Evolutionary conservation across 1,140 invertebrate species (phyloP), one percentile per base, ranked within the genome.

Genomic region (Tetragonula clypearis): DNA sequence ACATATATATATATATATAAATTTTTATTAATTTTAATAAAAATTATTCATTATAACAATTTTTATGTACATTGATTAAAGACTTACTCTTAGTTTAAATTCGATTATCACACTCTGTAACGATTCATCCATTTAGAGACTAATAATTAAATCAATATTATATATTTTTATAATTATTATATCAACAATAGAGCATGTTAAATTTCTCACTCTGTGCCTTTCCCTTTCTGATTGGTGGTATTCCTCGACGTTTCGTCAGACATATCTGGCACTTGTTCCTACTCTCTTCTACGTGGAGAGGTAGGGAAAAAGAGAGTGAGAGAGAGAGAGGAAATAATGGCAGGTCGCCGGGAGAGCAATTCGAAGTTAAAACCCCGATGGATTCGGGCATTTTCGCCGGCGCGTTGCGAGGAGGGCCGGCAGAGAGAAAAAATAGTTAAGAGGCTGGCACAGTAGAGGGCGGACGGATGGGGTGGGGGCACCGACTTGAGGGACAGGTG

Each of bases 341-440:
- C 58, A 84, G 82, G 79, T 90, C 82, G 87, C 76, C 82, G 89
- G 86, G 75, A 91, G 90, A 91, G 90, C 85, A 83, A 90, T 90
- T 89, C 84, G 79, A 86, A 89, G 87, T 91, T 89, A 90, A 92
- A 91, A 89, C 77, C 85, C 90, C 87, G 86, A 82, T 86, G 86
- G 89, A 92, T 93, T 94, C 93, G 93, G 91, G 91, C 79, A 93
- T 93, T 94, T 94, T 94, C 93, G 92, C 88, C 90, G 90, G 85
- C 86, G 89, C 90, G 86, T 68, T 62, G 81, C 80, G 83, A 53
- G 82, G 79, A 87, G 89, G 90, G 74, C 86, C 86, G 90, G 91
- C 85, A 85, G 91, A 91, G 93, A 93, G 93, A 94, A 94, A 94
- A 94, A 94, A 94, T 94, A 94, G 94, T 94, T 94, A 94, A 94